Evolutionary conservation across 53 echinoderm and acorn worm genomes (phyloP).

Genomic region (Zoroaster sp.): DNA sequence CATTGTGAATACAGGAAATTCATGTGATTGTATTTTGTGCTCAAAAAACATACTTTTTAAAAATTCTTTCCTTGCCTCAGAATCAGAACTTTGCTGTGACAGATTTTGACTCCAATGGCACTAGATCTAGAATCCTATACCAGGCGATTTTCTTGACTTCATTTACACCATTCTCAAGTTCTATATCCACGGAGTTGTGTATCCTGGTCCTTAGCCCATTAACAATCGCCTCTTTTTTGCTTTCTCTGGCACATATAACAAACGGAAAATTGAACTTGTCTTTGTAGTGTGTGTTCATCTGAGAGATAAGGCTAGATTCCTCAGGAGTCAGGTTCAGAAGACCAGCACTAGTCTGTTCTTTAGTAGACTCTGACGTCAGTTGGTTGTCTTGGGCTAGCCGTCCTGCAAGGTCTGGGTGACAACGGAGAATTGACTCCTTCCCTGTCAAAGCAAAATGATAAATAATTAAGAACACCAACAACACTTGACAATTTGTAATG

Average conservation of each 20-base stretch:
- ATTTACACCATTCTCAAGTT: conserved; percentile 51
- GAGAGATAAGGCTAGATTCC: conserved; percentile 31
- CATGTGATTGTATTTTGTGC: no score
- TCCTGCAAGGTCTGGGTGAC: conserved; percentile 79
- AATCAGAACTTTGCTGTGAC: background rate
- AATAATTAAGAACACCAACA: background rate
- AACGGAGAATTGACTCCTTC: conserved; percentile 66
- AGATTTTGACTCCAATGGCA: background rate
- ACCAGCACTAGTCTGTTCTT: conserved; percentile 63
- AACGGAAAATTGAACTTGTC: conserved; percentile 76
- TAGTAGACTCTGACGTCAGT: conserved; percentile 66
- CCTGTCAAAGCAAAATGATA: conserved; percentile 28
- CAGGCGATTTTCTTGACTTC: conserved; percentile 79
- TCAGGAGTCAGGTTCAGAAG: conserved; percentile 51
- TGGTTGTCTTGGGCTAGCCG: conserved; percentile 50
- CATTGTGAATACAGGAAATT: no score
- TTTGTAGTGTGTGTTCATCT: conserved; percentile 53
- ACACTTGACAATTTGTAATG: no score
- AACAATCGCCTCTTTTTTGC: conserved; percentile 56
- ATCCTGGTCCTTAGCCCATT: conserved; percentile 46
- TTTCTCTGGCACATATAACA: conserved; percentile 80
- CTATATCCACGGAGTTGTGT: conserved; percentile 39
- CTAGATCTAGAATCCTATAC: conserved; percentile 57
- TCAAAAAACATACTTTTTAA: no score
- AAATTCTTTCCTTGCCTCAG: no score